Evolutionary conservation across 2,888 invertebrate species (phyloP).

Genomic region (Operophtera brumata): DNA sequence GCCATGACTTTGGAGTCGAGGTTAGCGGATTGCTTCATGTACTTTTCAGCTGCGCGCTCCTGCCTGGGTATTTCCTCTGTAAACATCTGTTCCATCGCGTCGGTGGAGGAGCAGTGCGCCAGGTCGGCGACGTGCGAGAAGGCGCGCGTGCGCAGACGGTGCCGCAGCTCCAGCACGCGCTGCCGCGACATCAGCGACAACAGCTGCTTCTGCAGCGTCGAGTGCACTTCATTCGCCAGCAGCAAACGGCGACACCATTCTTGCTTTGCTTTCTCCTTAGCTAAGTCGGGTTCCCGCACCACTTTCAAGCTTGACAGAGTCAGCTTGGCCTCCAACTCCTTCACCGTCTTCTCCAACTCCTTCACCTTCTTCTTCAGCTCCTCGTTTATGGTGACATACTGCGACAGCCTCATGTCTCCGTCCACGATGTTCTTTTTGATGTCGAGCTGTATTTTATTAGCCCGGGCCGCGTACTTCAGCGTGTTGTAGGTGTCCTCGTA

Average conservation of each 20-base stretch:
- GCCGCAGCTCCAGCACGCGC: conserved; percentile 62
- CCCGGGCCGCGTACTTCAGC: conserved; percentile 90
- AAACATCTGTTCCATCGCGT: conserved; percentile 67
- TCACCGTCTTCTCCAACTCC: too few relatives aligned
- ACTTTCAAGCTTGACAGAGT: conserved; percentile 50
- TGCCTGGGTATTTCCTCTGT: conserved; percentile 69
- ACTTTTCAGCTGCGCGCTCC: conserved; percentile 63
- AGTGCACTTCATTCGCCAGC: conserved; percentile 35
- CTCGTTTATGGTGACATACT: conserved; percentile 86
- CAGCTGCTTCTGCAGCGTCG: conserved; percentile 40
- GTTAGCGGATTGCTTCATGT: conserved; percentile 55
- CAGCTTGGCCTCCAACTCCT: conserved; percentile 75
- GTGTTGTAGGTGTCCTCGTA: conserved; percentile 98
- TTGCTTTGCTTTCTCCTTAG: conserved; percentile 53
- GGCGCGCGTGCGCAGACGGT: conserved; percentile 55
- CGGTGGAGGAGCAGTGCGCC: conserved; percentile 64
- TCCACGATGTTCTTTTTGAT: conserved; percentile 85
- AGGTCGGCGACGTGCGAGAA: conserved; percentile 56
- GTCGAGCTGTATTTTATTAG: conserved; percentile 87
- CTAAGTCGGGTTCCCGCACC: conserved; percentile 46
- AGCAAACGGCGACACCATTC: conserved; percentile 56
- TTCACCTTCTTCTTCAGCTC: conserved; percentile 83
- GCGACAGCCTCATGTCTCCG: conserved; percentile 84
- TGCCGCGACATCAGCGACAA: conserved; percentile 52
- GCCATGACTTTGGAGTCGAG: conserved; percentile 58